These are phyloP conservation scores for Leptatherina wallacei DNA, from an alignment of 2,797 vertebrate species.

Conservation along the genomic window DNA sequence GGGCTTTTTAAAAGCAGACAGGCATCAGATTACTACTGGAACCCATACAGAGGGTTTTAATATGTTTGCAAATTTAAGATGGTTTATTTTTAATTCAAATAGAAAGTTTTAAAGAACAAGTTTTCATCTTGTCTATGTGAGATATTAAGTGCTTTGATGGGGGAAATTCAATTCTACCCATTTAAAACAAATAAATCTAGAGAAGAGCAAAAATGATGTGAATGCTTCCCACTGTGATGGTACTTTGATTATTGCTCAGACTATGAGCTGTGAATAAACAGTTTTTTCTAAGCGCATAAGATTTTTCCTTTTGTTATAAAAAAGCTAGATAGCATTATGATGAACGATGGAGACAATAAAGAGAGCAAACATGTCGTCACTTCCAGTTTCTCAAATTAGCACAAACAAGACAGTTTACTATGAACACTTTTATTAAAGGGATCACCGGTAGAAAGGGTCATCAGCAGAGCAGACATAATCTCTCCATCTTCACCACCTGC, in stretches of 20 bases:
- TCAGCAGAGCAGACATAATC: conserved; percentile 64
- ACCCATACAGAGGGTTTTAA: background rate
- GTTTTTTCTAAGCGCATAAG: background rate
- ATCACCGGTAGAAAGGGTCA: conserved; percentile 77
- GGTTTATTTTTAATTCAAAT: too few relatives aligned
- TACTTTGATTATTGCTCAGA: background rate
- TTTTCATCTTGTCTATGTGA: too few relatives aligned
- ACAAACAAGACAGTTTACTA: conserved; percentile 51
- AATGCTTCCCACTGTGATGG: background rate
- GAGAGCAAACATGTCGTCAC: background rate
- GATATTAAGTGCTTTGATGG: background rate
- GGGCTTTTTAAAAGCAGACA: background rate
- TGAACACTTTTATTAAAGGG: conserved; percentile 85
- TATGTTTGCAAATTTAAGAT: too few relatives aligned
- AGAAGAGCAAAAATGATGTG: background rate
- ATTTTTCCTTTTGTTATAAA: background rate
- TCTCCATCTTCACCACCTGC: conserved; percentile 39
- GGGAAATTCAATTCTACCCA: background rate
- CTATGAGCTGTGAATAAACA: conserved; percentile 9
- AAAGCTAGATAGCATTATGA: too few relatives aligned
- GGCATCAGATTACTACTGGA: background rate
- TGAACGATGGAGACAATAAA: background rate
- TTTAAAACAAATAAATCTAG: background rate
- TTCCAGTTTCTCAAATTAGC: conserved; percentile 34
- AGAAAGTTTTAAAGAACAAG: too few relatives aligned